A percentile compares a stretch with the other conserved stretches of the same genome.
phyloP scores from a whole-genome alignment of 2,797 vertebrate genomes.

The Rhabdophis nuchalis region DNA sequence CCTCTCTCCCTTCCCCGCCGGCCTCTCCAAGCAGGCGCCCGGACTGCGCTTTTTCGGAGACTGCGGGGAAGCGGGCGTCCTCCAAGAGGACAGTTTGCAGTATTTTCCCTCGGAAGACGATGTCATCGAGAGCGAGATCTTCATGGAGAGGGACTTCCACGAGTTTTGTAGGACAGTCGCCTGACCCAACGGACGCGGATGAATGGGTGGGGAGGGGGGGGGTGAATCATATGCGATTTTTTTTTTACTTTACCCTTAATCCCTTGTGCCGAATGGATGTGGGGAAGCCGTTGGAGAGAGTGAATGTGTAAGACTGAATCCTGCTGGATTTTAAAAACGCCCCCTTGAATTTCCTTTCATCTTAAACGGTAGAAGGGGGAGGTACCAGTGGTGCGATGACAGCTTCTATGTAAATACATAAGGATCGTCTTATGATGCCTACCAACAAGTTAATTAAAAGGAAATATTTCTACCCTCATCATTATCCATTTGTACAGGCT shows the following conservation, averaged over 20 bases:
- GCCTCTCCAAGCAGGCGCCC: neutral
- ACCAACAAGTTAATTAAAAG: neutral
- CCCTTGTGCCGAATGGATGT: neutral
- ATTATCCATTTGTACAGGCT: neutral
- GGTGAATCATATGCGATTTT: neutral
- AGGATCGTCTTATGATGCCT: neutral
- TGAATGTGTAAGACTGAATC: neutral
- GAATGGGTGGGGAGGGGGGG: too few species aligned
- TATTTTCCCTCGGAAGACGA: constrained; percentile 87
- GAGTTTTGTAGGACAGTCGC: constrained; percentile 79
- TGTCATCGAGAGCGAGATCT: constrained; percentile 81
- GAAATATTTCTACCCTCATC: neutral
- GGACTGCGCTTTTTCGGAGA: constrained; percentile 30
- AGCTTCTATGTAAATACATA: neutral
- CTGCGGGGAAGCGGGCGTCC: neutral
- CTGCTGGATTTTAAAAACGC: neutral
- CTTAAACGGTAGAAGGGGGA: neutral
- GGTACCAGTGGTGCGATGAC: neutral
- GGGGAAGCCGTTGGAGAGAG: neutral
- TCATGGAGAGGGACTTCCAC: constrained; percentile 86
- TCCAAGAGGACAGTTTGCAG: constrained; percentile 77
- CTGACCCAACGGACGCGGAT: constrained; percentile 15
- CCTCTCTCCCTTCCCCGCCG: neutral
- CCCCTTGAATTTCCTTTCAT: neutral
- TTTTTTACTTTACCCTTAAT: neutral